A percentile compares a stretch with the other conserved stretches of the same genome.
These are phyloP conservation scores for Plusia festucae DNA, from an alignment of 2,888 invertebrate species.

Conservation along the genomic window DNA sequence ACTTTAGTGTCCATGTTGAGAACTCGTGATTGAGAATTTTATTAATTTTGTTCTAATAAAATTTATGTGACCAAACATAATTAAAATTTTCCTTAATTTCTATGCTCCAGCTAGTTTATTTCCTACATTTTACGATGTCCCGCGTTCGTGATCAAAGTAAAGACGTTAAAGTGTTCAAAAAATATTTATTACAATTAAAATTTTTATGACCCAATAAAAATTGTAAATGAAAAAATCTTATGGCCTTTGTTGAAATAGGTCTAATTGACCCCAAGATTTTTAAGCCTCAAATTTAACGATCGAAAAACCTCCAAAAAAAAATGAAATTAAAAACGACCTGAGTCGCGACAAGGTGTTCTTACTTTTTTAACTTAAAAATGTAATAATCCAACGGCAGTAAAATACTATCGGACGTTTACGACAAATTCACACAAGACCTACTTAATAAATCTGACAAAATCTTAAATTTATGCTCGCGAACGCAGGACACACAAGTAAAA, in stretches of 20 bases:
- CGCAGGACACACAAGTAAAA: conserved; percentile 71
- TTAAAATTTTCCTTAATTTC: conserved; percentile 49
- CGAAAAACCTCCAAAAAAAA: conserved; percentile 64
- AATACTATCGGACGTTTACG: conserved; percentile 86
- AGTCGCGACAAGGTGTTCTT: conserved; percentile 71
- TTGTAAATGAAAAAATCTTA: conserved; percentile 72
- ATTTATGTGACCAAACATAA: conserved; percentile 38
- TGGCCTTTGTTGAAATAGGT: conserved; percentile 73
- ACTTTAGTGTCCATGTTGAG: conserved; percentile 19
- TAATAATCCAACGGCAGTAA: conserved; percentile 81
- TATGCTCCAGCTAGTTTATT: conserved; percentile 59
- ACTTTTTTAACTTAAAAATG: conserved; percentile 71
- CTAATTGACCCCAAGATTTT: conserved; percentile 77
- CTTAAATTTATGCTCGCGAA: conserved; percentile 81
- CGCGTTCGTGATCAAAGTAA: conserved; percentile 54
- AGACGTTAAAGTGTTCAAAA: conserved; percentile 60
- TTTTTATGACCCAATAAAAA: conserved; percentile 74
- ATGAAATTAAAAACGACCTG: conserved; percentile 71
- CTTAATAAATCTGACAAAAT: conserved; percentile 87
- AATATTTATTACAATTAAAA: conserved; percentile 77
- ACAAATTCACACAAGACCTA: conserved; percentile 86
- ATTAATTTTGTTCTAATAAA: conserved; percentile 36
- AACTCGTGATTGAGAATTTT: conserved; percentile 24
- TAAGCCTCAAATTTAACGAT: conserved; percentile 76
- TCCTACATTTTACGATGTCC: conserved; percentile 68